Evolutionary conservation across 2,797 vertebrate genomes (phyloP).

Genomic region (Siniperca undulata): DNA sequence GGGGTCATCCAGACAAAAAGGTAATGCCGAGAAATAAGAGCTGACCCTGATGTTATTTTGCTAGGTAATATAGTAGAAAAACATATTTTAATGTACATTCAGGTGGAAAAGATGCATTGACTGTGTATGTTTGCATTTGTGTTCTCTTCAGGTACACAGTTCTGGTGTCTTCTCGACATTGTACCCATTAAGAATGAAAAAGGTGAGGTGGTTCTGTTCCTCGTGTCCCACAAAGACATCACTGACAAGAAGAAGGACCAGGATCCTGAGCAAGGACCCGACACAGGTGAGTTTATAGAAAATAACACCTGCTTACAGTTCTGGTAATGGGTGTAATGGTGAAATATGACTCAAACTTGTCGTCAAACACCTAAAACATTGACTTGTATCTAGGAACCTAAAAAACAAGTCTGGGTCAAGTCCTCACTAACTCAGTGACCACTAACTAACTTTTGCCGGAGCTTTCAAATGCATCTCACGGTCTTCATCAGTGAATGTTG

Average conservation of each 20-base stretch:
- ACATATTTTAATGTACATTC: neutral
- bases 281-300: slow-evolving; percentile 70
- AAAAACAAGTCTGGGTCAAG: neutral
- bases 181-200: slow-evolving; percentile 90
- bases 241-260: slow-evolving; percentile 86
- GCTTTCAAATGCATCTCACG: neutral
- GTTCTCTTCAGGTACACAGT: slow-evolving; percentile 83
- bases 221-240: slow-evolving; percentile 91
- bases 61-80: neutral
- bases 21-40: neutral
- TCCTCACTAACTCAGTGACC: neutral
- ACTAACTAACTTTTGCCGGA: neutral
- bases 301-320: neutral
- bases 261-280: slow-evolving; percentile 81
- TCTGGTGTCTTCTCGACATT: slow-evolving; percentile 90
- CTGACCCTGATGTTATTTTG: neutral
- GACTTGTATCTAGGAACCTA: neutral
- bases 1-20: no score
- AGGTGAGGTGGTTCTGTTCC: slow-evolving; percentile 88
- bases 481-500: neutral
- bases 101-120: neutral
- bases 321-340: neutral
- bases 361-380: neutral
- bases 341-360: neutral
- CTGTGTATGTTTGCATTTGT: slow-evolving; percentile 8